Percentiles rank a stretch among this genome's conserved stretches.
These are phyloP conservation scores for Phaedon cochleariae DNA, from an alignment of 2,888 invertebrate genomes.

Conservation along the genomic window DNA sequence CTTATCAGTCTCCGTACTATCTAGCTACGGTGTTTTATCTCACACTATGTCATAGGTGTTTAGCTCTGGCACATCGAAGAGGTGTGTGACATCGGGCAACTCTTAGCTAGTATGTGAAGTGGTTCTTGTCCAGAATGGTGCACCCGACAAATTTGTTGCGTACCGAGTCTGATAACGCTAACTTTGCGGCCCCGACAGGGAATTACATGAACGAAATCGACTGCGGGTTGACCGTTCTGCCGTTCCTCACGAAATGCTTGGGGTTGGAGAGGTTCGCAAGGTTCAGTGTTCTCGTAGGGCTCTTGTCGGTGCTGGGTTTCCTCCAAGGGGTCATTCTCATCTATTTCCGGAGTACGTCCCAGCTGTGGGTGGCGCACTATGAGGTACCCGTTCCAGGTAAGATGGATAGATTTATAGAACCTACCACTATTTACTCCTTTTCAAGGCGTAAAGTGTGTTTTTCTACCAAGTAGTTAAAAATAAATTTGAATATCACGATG, in stretches of 20 bases:
- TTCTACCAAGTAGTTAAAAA: no score
- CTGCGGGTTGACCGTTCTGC: constrained; percentile 63
- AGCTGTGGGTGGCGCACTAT: constrained; percentile 63
- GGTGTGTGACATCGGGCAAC: not conserved
- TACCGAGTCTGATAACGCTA: constrained; percentile 49
- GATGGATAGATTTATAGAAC: constrained; percentile 36
- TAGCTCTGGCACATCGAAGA: not conserved
- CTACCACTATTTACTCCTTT: no score
- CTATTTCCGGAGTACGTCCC: constrained; percentile 65
- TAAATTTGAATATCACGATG: no score
- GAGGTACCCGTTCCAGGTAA: constrained; percentile 63
- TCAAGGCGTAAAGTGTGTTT: no score
- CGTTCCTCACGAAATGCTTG: constrained; percentile 60
- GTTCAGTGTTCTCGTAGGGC: constrained; percentile 60
- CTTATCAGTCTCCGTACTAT: constrained; percentile 9
- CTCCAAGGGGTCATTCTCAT: constrained; percentile 63
- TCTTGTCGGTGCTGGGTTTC: constrained; percentile 59
- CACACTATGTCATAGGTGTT: constrained; percentile 13
- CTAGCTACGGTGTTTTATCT: not conserved
- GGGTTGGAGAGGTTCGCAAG: constrained; percentile 62
- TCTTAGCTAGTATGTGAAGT: not conserved
- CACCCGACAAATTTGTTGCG: constrained; percentile 55
- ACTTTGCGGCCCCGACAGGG: constrained; percentile 53
- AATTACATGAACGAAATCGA: constrained; percentile 57
- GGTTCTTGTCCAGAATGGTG: constrained; percentile 47